A percentile compares a stretch with the other conserved stretches of the same genome.
Conservation (phyloP, 2,113 vertebrate genomes). For the Dasyprocta punctata region DNA sequence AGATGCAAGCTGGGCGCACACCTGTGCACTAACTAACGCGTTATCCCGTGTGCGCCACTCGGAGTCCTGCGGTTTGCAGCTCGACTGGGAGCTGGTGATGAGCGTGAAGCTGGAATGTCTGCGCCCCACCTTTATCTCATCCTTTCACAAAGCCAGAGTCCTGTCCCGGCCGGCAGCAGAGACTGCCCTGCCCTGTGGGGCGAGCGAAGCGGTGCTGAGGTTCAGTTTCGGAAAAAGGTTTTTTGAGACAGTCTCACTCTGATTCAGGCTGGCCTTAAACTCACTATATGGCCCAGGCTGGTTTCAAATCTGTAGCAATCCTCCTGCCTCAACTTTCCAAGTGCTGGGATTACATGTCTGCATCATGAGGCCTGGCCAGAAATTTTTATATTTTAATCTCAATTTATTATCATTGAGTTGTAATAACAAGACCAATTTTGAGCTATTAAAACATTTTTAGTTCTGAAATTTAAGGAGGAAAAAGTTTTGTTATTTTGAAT, state of each 20-base stretch:
- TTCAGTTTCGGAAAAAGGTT: too few species aligned
- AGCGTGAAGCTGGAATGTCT: background rate
- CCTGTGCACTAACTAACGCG: background rate
- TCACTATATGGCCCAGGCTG: too few species aligned
- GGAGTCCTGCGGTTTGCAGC: background rate
- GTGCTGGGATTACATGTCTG: too few species aligned
- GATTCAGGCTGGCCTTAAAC: too few species aligned
- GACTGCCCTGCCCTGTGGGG: background rate
- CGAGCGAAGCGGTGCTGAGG: background rate
- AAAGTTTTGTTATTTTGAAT: slow-evolving; percentile 17
- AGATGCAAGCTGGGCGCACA: background rate
- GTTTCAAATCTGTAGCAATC: too few species aligned
- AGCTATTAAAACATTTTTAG: slow-evolving; percentile 11
- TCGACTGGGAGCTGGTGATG: background rate
- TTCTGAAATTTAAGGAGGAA: background rate
- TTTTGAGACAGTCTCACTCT: background rate
- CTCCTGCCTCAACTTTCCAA: too few species aligned
- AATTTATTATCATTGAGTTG: slow-evolving; percentile 5
- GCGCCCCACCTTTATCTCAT: too few species aligned
- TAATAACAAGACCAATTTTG: background rate
- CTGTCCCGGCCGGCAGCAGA: background rate
- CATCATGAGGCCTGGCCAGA: too few species aligned
- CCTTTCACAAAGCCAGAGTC: too few species aligned
- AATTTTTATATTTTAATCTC: too few species aligned
- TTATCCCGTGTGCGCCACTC: background rate